Evolutionary conservation across 2,113 vertebrate species (phyloP).

Genomic region (Trichomycterus rosablanca): DNA sequence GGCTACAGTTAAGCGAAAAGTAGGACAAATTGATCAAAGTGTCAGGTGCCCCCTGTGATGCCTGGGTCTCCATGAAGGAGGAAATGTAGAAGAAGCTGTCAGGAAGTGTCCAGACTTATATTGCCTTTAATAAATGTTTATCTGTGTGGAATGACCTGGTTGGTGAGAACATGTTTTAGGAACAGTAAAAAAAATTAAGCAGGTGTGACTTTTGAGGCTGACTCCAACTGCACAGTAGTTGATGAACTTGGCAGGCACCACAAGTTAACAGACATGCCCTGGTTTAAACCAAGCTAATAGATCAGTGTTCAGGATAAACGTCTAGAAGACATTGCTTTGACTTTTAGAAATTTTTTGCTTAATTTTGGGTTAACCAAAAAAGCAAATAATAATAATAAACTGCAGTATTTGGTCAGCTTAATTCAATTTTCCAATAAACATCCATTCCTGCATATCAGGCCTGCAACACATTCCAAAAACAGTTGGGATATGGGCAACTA

Average conservation of each 20-base stretch:
- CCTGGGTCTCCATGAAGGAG: conserved; percentile 59
- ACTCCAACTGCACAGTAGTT: conserved; percentile 40
- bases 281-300: conserved; percentile 52
- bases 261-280: conserved; percentile 41
- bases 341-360: no score
- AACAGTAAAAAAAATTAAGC: conserved; percentile 43
- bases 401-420: no score
- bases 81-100: conserved; percentile 63
- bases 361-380: no score
- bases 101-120: conserved; percentile 59
- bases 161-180: conserved; percentile 40
- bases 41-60: conserved; percentile 73
- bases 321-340: no score
- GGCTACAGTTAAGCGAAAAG: conserved; percentile 69
- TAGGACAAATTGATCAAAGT: conserved; percentile 79
- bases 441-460: no score
- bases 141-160: conserved; percentile 50
- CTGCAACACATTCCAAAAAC: no score
- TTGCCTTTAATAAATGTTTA: conserved; percentile 66
- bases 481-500: no score
- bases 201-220: conserved; percentile 44
- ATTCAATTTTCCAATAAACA: no score
- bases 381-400: no score
- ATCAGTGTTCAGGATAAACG: no score
- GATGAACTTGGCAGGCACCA: conserved; percentile 44